These are phyloP conservation scores for Pachyuromys duprasi DNA, from an alignment of 2,797 vertebrate species.

Conservation along the genomic window DNA sequence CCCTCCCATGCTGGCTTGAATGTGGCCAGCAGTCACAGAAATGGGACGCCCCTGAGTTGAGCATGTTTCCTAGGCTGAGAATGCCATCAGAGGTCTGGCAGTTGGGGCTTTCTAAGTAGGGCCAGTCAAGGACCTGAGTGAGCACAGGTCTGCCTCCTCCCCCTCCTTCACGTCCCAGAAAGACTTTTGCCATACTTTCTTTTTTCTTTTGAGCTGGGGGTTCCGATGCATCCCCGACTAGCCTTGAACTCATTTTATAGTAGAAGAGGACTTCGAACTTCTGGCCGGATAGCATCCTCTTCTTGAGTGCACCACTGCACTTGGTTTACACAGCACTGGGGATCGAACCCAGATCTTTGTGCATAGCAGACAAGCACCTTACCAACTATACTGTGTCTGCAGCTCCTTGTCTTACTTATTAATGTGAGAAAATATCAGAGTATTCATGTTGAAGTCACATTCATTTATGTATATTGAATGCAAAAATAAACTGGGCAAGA, in stretches of 20 bases:
- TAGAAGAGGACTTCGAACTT: not conserved
- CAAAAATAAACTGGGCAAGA: not conserved
- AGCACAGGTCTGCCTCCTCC: not conserved
- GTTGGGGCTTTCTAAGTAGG: not conserved
- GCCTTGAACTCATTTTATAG: not conserved
- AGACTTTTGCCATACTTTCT: not conserved
- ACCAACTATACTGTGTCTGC: not conserved
- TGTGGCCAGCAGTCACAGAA: not conserved
- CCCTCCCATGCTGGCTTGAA: not conserved
- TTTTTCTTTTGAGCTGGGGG: not conserved
- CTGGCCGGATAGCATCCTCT: not conserved
- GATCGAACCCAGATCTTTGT: not conserved
- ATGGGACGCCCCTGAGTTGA: too few relatives aligned
- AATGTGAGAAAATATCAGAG: not conserved
- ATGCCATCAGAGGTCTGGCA: accelerated
- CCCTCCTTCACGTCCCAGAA: not conserved
- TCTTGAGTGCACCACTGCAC: not conserved
- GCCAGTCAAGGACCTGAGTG: not conserved
- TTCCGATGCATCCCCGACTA: not conserved
- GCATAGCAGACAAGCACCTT: too few relatives aligned
- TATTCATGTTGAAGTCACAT: not conserved
- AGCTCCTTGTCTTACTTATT: not conserved
- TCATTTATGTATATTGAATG: not conserved
- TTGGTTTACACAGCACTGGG: not conserved
- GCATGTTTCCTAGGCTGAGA: not conserved